Evolutionary conservation across 2,797 vertebrate genomes (phyloP).

Genomic region (Toxotes lorentzi): DNA sequence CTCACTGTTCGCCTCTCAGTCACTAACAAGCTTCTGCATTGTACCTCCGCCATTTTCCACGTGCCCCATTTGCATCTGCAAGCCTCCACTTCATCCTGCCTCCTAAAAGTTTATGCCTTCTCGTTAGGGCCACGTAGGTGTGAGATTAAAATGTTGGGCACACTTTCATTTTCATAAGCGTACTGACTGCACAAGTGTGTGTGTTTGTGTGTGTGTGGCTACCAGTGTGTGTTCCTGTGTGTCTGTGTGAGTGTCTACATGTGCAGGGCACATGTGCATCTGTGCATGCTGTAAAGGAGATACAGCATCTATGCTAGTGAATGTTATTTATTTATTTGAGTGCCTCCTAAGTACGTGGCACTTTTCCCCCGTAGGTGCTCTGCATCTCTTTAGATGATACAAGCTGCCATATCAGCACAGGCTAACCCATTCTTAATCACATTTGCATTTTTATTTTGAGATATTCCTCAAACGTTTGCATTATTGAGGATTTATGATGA

Average conservation of each 20-base stretch:
- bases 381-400: constrained; percentile 83
- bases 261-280: constrained; percentile 53
- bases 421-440: constrained; percentile 88
- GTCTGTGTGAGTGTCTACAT: constrained; percentile 26
- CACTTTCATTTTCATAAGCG: constrained; percentile 79
- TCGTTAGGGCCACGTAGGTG: constrained; percentile 83
- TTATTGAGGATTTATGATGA: constrained; percentile 90
- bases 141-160: constrained; percentile 85
- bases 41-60: constrained; percentile 92
- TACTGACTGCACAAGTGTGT: not conserved
- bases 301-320: constrained; percentile 65
- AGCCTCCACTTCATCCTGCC: constrained; percentile 80
- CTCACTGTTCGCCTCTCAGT: constrained; percentile 96
- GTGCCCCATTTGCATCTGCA: constrained; percentile 91
- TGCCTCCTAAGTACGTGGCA: constrained; percentile 73
- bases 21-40: constrained; percentile 98
- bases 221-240: constrained; percentile 12
- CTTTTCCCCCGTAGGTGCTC: constrained; percentile 62
- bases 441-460: constrained; percentile 90
- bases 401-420: constrained; percentile 89
- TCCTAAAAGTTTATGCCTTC: constrained; percentile 86
- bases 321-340: constrained; percentile 81
- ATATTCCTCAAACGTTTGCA: constrained; percentile 90
- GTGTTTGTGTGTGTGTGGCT: constrained; percentile 23
- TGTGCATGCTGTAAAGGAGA: constrained; percentile 58